Base-by-base conservation (phyloP, 2,113 vertebrate species). In the Aphyosemion australe region DNA sequence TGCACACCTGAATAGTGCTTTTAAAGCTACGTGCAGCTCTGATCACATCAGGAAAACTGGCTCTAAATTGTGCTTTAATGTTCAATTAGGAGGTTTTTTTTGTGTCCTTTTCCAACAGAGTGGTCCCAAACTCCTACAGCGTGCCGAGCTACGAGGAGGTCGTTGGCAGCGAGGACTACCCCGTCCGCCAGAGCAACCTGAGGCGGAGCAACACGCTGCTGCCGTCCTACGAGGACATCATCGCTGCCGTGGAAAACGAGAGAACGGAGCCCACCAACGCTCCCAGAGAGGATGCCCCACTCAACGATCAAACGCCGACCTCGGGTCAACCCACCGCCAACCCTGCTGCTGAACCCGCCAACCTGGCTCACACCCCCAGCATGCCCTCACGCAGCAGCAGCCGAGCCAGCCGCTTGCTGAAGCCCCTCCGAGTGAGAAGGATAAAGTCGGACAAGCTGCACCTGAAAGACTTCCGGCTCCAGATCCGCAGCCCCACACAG, bases 81-180 rank as follows among this genome's bases (percentile, higher is more conserved):
- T n/a, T n/a, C n/a, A 26, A 26, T 26, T 26, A 26, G 26, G 26
- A 26, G n/a, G n/a, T 26, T 26, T 26, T 9, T 54, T 7, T 57
- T 51, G 15, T 64, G 7, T 79, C 16, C 31, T 11, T 65, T 59
- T 62, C 15, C 71, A 90, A 88, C 43, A 49, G 53, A 19, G 62
- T 48, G 5, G 74, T 84, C 31, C 75, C 65, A 5, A 8, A 13
- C 1, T 13, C 47, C 0, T 91, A 77, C 70, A 83, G 56, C 0
- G 97, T 98, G 54, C 97, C 97, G 64, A 98, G 93, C 79, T 99
- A 99, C 0, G 95, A 97, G 14, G 97, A 99, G 64, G 97, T 95
- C 0, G 94, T 99, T 74, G 93, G 91, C 66, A 84, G 89, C 0
- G 85, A 84, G 20, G 89, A 90, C 70, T 91, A 91, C 69, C 90